phyloP scores from a whole-genome alignment of 2,797 vertebrate species.

The Pagetopsis macropterus region DNA sequence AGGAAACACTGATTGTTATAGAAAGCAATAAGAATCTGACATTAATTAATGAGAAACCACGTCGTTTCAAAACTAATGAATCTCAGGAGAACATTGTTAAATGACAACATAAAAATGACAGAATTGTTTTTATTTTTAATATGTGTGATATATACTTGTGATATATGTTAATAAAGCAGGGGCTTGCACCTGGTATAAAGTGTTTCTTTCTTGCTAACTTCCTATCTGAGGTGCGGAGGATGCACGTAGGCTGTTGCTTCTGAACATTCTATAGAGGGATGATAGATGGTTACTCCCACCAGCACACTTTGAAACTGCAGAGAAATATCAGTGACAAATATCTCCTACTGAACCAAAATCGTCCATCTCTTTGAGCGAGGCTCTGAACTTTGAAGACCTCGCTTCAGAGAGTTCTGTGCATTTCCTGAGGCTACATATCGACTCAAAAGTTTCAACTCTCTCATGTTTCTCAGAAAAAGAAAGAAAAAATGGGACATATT shows the following conservation, averaged over 20 bases:
- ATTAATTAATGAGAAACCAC: slow-evolving; percentile 59
- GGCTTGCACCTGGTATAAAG: slow-evolving; percentile 12
- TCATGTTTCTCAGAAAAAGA: slow-evolving; percentile 44
- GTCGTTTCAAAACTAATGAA: slow-evolving; percentile 38
- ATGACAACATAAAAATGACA: slow-evolving; percentile 5
- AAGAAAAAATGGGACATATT: slow-evolving; percentile 56
- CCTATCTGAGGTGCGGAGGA: slow-evolving; percentile 30
- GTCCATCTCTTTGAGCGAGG: slow-evolving; percentile 60
- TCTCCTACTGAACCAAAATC: slow-evolving; percentile 61
- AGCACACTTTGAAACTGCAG: slow-evolving; percentile 40
- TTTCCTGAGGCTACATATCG: slow-evolving; percentile 74
- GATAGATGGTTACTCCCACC: slow-evolving; percentile 52
- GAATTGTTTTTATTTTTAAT: background rate
- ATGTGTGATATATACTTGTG: too few relatives aligned
- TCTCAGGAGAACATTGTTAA: slow-evolving; percentile 13
- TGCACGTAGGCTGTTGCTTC: slow-evolving; percentile 37
- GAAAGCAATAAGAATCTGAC: slow-evolving; percentile 49
- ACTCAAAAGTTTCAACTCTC: slow-evolving; percentile 65
- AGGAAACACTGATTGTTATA: slow-evolving; percentile 37
- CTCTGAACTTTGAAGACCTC: slow-evolving; percentile 72
- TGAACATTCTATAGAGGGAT: slow-evolving; percentile 32
- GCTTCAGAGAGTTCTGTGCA: slow-evolving; percentile 60
- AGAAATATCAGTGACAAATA: slow-evolving; percentile 68
- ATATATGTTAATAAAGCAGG: slow-evolving; percentile 14
- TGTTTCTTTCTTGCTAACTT: slow-evolving; percentile 34